Evolutionary conservation across 2,888 invertebrate genomes (phyloP).

Genomic region (Sphaeridia pumilis): DNA sequence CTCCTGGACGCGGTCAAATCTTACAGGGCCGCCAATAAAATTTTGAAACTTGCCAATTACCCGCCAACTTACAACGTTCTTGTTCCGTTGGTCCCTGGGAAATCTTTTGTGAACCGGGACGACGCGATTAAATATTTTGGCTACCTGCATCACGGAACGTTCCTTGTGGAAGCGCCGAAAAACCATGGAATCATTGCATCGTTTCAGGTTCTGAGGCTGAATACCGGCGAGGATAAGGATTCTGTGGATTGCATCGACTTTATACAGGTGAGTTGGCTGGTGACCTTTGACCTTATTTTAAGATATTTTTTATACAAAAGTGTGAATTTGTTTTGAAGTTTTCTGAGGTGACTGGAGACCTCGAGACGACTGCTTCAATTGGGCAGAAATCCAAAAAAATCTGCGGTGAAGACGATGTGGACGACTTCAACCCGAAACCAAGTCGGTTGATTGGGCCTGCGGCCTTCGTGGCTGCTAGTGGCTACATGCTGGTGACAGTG

Average conservation of each 20-base stretch:
- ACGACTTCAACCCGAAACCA: not conserved
- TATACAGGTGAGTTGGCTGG: not conserved
- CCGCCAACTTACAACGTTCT: slow-evolving; percentile 6
- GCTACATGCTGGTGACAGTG: not conserved
- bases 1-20: not conserved
- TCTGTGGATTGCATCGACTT: slow-evolving; percentile 2
- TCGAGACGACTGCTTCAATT: not conserved
- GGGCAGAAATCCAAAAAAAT: slow-evolving; percentile 7
- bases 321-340: too few species aligned
- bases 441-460: not conserved
- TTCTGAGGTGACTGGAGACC: not conserved
- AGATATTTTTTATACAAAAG: too few species aligned
- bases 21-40: not conserved
- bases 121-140: not conserved
- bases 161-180: slow-evolving; percentile 4
- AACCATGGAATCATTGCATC: not conserved
- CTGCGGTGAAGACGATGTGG: slow-evolving; percentile 4
- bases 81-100: slow-evolving; percentile 1
- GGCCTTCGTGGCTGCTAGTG: not conserved
- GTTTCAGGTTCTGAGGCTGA: slow-evolving; percentile 3
- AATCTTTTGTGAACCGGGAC: slow-evolving; percentile 3
- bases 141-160: slow-evolving; percentile 3
- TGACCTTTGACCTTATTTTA: too few species aligned
- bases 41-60: slow-evolving; percentile 3
- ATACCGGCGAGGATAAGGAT: not conserved